Base-by-base conservation (phyloP, 2,113 vertebrate genomes). In the Forbesichthys papilliferus region DNA sequence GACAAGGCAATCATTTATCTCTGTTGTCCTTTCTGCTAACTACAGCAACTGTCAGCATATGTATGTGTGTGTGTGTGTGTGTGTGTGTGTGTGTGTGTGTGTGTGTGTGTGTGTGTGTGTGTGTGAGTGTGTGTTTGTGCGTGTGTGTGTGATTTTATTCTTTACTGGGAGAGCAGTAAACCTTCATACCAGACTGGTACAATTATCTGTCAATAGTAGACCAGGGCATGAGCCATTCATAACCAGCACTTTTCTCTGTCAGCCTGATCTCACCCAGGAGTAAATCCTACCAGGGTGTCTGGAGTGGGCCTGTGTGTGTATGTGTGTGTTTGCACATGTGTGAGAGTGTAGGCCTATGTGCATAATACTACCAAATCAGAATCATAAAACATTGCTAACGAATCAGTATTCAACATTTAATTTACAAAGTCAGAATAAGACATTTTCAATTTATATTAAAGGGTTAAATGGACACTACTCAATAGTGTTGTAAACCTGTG, bases 121-220 rank as follows among this genome's bases (percentile, higher is more conserved):
- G 2, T 20, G 20, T 20, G 20, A 1, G 20, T 20, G 20, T 2
- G 20, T 20, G 20, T 20, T 0, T 3, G 36, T 42, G 36, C 7
- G 4, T 42, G 36, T 42, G 36, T 64, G 68, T 73, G 59, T 74
- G 79, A 75, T 81, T 64, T 69, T 58, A 64, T 27, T 27, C 73
- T 75, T 67, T 64, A 72, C 56, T 66, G 79, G 73, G 66, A 68
- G 69, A 67, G 77, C 80, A 68, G 64, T 84, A 82, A 87, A 90
- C 57, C 75, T 74, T 68, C 65, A 69, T 76, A 72, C 81, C 81
- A 84, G 61, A 16, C 48, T 10, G 48, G 64, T 81, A 77, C 79
- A 79, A 69, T 82, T 83, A 78, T 85, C 80, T 87, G 79, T 81
- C 80, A 82, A 73, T 75, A 61, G 69, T 83, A 87, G 80, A 75